Evolutionary conservation across 1,140 invertebrate species (phyloP), one percentile per base, ranked within the genome.

Genomic region (Cydia fagiglandana): DNA sequence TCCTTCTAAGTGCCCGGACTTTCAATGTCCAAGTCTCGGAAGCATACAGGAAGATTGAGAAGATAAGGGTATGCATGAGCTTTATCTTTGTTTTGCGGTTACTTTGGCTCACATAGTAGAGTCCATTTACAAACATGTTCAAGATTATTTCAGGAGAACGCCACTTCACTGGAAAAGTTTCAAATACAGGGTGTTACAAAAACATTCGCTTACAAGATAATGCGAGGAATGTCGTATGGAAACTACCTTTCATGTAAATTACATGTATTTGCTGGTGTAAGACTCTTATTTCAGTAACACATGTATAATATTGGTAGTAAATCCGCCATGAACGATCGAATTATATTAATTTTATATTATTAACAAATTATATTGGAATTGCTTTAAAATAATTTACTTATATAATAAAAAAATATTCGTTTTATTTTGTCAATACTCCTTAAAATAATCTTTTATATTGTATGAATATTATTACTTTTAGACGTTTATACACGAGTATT

Each of bases 401-500:
- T 15, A 17, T 70, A 41, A 41, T 38, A 70, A 17, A 34, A 17
- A 34, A n/a, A 70, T 70, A 28, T 38, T 70, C 45, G 20, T 61
- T 24, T 24, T 24, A 61, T 12, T 61, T 61, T 61, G 66, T 70
- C 66, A 70, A 41, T 70, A 38, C 34, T 70, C 34, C n/a, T 38
- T 70, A 17, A 38, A 70, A 70, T 70, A 70, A 45, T 70, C 13
- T 68, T 64, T 68, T 68, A 68, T 68, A 68, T 68, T 68, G 17
- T 68, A 68, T 38, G 30, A 34, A 15, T 64, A 64, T 68, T 66
- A 68, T 70, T 70, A 70, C 30, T 70, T 70, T 70, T 70, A 70
- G 34, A 70, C 30, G n/a, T 70, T 70, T 70, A 70, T 70, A 70
- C 66, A 70, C 30, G 34, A 70, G 66, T 70, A 70, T 70, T 70